A percentile compares a stretch with the other conserved stretches of the same genome.
phyloP scores from a whole-genome alignment of 2,113 vertebrate genomes.

The Serinus canaria region DNA sequence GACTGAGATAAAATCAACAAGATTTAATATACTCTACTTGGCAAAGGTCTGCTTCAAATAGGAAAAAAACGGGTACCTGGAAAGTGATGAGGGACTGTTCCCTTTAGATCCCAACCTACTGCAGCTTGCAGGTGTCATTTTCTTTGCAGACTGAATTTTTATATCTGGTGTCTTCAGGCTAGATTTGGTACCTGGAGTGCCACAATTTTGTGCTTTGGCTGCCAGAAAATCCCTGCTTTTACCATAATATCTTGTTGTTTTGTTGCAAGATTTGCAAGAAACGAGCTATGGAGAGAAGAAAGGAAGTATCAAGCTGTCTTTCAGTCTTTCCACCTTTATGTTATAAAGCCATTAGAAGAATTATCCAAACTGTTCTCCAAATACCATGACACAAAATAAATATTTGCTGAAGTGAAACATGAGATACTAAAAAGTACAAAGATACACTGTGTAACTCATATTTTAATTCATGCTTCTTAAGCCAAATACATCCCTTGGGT shows the following conservation, averaged over 20 bases:
- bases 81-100: constrained; percentile 50
- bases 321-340: neutral
- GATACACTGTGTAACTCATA: neutral
- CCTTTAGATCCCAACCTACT: constrained; percentile 56
- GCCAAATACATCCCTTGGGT: neutral
- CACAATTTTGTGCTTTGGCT: constrained; percentile 32
- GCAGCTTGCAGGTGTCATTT: constrained; percentile 33
- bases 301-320: neutral
- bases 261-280: constrained; percentile 88
- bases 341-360: neutral
- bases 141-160: constrained; percentile 53
- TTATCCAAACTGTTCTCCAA: neutral
- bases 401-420: neutral
- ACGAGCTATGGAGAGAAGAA: constrained; percentile 77
- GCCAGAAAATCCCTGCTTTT: constrained; percentile 77
- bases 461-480: neutral
- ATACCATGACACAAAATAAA: neutral
- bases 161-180: constrained; percentile 57
- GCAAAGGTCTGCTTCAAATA: neutral
- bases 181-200: constrained; percentile 58
- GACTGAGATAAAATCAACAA: neutral
- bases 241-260: constrained; percentile 78
- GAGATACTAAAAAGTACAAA: neutral
- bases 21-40: neutral
- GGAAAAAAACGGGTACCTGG: constrained; percentile 66